phyloP scores from a whole-genome alignment of 2,888 invertebrate species.

The Drosophila tanythrix region DNA sequence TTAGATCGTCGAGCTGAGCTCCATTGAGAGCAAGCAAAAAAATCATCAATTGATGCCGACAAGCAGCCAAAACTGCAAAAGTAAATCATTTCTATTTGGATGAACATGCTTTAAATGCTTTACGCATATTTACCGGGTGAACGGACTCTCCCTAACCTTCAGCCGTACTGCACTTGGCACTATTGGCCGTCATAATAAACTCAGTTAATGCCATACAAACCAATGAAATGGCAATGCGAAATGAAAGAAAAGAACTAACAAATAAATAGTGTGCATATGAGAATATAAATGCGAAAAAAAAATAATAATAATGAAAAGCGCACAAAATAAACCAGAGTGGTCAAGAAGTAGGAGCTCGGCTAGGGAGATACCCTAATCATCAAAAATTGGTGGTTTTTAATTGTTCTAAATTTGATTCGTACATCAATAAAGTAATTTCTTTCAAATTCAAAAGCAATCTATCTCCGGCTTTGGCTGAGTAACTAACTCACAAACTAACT shows the following conservation, averaged over 20 bases:
- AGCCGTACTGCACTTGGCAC: constrained; percentile 59
- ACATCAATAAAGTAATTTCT: neutral
- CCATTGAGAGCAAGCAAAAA: neutral
- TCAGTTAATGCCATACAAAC: constrained; percentile 43
- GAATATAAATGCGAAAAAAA: constrained; percentile 45
- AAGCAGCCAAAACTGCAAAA: constrained; percentile 29
- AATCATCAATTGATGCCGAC: constrained; percentile 34
- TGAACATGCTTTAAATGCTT: constrained; percentile 23
- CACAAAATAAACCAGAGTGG: neutral
- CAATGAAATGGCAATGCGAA: constrained; percentile 27
- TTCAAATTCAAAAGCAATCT: neutral
- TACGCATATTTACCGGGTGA: constrained; percentile 23
- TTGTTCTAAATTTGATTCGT: neutral
- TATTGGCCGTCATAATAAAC: constrained; percentile 63
- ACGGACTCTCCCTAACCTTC: neutral
- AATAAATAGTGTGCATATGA: constrained; percentile 59
- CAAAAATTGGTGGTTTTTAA: neutral
- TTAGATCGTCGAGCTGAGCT: neutral
- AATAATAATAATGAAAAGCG: constrained; percentile 6
- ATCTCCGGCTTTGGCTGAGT: constrained; percentile 13
- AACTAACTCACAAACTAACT: constrained; percentile 19
- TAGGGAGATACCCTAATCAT: neutral
- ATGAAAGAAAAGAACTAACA: constrained; percentile 10
- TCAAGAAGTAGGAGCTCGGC: neutral
- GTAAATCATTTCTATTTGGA: constrained; percentile 25